These are phyloP conservation scores for Lycocerus yunnanus DNA, from an alignment of 2,888 invertebrate species.

Conservation along the genomic window DNA sequence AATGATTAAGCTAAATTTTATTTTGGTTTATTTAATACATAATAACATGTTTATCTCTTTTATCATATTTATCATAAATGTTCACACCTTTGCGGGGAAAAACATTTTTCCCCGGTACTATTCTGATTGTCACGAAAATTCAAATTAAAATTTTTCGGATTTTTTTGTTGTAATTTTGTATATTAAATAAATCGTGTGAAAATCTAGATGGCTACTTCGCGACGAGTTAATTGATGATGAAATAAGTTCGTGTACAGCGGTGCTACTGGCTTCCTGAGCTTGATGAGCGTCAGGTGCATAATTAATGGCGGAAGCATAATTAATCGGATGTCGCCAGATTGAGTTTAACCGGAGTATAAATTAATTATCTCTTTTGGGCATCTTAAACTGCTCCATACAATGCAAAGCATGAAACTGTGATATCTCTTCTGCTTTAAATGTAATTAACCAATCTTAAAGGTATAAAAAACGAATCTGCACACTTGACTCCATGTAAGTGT, in stretches of 20 bases:
- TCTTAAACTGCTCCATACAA: neutral
- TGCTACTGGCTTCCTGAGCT: neutral
- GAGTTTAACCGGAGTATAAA: neutral
- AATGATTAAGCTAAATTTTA: neutral
- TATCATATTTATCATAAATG: neutral
- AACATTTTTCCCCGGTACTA: no score
- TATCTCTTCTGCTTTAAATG: no score
- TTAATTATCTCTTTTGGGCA: neutral
- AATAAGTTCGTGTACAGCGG: neutral
- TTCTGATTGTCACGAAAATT: no score
- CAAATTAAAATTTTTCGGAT: no score
- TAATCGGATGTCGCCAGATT: neutral
- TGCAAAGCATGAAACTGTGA: no score
- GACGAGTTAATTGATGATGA: neutral
- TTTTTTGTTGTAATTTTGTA: no score
- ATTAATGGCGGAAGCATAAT: neutral
- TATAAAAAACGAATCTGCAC: no score
- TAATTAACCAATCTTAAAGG: no score
- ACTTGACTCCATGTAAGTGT: no score
- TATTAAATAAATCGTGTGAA: no score
- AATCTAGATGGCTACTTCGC: neutral
- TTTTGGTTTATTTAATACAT: no score
- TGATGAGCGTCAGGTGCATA: neutral
- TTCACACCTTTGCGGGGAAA: neutral
- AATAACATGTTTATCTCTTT: neutral